Evolutionary conservation across 2,888 invertebrate species (phyloP).

Genomic region (Drosophila lutescens): DNA sequence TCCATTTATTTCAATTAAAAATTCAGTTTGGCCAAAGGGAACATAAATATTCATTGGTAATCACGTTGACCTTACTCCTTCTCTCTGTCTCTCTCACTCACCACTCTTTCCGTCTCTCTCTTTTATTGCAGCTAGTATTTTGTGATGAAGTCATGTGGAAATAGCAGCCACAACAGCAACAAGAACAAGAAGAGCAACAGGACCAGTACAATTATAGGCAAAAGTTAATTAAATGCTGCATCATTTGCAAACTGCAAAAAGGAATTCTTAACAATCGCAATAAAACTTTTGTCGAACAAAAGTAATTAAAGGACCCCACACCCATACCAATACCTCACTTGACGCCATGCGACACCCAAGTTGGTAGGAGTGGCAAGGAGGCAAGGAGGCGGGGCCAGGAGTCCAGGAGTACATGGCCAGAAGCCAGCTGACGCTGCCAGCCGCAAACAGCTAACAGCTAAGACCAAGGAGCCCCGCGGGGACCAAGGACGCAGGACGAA

Average conservation of each 20-base stretch:
- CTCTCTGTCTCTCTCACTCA: constrained; percentile 8
- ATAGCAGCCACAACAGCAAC: constrained; percentile 20
- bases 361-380: constrained; percentile 42
- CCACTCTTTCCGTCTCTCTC: constrained; percentile 3
- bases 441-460: constrained; percentile 61
- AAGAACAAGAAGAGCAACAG: constrained; percentile 4
- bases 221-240: constrained; percentile 56
- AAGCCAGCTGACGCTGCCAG: constrained; percentile 53
- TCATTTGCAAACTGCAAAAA: constrained; percentile 51
- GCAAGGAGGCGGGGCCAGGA: constrained; percentile 27
- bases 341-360: constrained; percentile 66
- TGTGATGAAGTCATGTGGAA: constrained; percentile 51
- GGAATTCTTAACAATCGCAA: constrained; percentile 57
- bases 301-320: constrained; percentile 58
- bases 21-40: constrained; percentile 37
- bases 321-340: constrained; percentile 37
- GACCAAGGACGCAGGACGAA: constrained; percentile 21
- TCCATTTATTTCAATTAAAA: constrained; percentile 63
- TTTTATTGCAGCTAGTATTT: constrained; percentile 31
- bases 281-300: constrained; percentile 70
- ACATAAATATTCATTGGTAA: constrained; percentile 67
- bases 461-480: constrained; percentile 29
- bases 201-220: constrained; percentile 45
- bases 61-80: constrained; percentile 38
- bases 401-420: constrained; percentile 57